These are phyloP conservation scores for Molanna angustata DNA, from an alignment of 2,888 invertebrate genomes.

Conservation along the genomic window DNA sequence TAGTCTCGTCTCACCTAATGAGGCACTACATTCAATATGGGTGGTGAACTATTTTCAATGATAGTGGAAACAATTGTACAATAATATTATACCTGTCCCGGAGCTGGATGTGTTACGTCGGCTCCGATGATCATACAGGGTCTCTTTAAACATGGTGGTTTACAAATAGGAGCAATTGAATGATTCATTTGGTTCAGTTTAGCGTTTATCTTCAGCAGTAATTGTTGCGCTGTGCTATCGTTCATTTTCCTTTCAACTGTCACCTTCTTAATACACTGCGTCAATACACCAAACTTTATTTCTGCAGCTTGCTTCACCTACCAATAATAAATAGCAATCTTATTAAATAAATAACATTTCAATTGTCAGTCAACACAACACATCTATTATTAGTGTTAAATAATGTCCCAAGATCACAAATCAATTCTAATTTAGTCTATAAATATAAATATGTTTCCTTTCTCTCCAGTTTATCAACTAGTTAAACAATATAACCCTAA, in stretches of 20 bases:
- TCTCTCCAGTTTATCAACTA: no score
- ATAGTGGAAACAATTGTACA: no score
- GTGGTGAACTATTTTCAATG: no score
- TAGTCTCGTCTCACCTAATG: no score
- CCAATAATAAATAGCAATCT: no score
- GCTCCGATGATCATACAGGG: slow-evolving; percentile 77
- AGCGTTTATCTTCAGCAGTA: slow-evolving; percentile 75
- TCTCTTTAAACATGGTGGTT: slow-evolving; percentile 49
- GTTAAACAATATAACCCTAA: no score
- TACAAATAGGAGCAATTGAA: slow-evolving; percentile 37
- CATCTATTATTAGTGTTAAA: no score
- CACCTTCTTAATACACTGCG: slow-evolving; percentile 63
- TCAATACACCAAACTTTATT: slow-evolving; percentile 63
- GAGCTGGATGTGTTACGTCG: slow-evolving; percentile 90
- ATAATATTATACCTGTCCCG: slow-evolving; percentile 42
- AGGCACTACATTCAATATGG: no score
- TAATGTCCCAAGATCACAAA: no score
- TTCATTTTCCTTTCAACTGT: slow-evolving; percentile 49
- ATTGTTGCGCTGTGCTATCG: slow-evolving; percentile 63
- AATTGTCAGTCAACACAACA: no score
- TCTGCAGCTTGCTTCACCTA: slow-evolving; percentile 69
- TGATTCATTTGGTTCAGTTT: slow-evolving; percentile 85
- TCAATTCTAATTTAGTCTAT: background rate
- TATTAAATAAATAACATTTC: no score
- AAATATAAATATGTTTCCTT: background rate